Conservation (phyloP, 2,113 vertebrate genomes). For the Chloroceryle aenea region DNA sequence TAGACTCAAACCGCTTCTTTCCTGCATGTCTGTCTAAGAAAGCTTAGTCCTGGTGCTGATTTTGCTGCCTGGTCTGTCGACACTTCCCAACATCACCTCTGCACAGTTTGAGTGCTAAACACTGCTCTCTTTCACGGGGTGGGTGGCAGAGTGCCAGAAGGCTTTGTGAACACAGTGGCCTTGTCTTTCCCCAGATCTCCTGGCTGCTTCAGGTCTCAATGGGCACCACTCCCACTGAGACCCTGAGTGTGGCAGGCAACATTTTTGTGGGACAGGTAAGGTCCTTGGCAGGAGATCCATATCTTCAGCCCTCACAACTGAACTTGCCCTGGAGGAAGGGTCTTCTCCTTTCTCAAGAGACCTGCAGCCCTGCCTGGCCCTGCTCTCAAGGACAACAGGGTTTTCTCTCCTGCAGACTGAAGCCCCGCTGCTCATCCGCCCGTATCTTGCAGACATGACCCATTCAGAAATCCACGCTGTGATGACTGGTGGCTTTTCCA, state of each 20-base stretch:
- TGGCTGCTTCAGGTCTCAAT: slow-evolving; percentile 93
- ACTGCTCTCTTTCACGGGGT: background rate
- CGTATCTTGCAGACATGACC: slow-evolving; percentile 90
- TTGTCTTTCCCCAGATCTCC: slow-evolving; percentile 82
- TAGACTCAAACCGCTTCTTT: background rate
- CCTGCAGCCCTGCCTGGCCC: background rate
- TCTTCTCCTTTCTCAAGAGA: background rate
- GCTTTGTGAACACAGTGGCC: background rate
- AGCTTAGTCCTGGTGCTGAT: background rate
- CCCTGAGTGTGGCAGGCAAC: slow-evolving; percentile 93
- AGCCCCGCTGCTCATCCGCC: slow-evolving; percentile 89
- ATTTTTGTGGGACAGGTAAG: slow-evolving; percentile 96
- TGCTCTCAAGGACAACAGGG: background rate
- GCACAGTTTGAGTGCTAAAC: background rate
- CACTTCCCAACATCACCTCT: background rate
- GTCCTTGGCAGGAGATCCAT: background rate
- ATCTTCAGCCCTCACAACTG: background rate
- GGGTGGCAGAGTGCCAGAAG: background rate
- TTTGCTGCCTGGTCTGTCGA: background rate
- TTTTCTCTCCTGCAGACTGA: slow-evolving; percentile 80
- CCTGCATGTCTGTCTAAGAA: background rate
- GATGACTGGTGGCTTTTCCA: slow-evolving; percentile 93
- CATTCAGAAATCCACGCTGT: slow-evolving; percentile 92
- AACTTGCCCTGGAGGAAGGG: background rate
- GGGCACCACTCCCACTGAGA: slow-evolving; percentile 90